These are phyloP conservation scores for Dendrolimus kikuchii DNA, from an alignment of 1,140 invertebrate species.

Conservation along the genomic window DNA sequence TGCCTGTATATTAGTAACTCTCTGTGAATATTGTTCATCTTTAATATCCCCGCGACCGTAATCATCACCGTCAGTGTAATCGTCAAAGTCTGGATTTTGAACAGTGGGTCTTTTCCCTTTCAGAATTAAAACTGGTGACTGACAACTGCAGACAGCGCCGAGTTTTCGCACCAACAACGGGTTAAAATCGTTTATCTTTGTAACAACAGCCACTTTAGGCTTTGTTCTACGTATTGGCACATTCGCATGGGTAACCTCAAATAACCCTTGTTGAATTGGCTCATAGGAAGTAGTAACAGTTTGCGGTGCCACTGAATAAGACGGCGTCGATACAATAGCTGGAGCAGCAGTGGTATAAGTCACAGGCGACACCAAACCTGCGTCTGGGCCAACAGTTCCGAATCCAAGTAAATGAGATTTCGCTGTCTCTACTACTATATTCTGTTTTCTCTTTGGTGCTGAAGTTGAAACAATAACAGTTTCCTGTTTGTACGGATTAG, in stretches of 20 bases:
- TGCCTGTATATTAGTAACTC: constrained; percentile 23
- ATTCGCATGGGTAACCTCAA: constrained; percentile 43
- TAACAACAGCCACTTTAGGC: constrained; percentile 74
- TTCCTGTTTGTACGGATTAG: constrained; percentile 37
- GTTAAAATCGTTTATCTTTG: constrained; percentile 78
- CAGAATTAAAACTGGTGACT: constrained; percentile 75
- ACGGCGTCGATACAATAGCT: constrained; percentile 21
- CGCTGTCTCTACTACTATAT: constrained; percentile 57
- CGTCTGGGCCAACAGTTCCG: constrained; percentile 50
- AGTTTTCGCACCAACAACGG: constrained; percentile 80
- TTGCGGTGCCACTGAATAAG: constrained; percentile 26
- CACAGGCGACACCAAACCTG: constrained; percentile 36
- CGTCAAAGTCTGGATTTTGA: constrained; percentile 33
- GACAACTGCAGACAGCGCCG: constrained; percentile 82
- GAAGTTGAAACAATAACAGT: constrained; percentile 24
- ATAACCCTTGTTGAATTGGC: constrained; percentile 44
- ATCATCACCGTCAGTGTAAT: constrained; percentile 47
- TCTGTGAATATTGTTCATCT: constrained; percentile 33
- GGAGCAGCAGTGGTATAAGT: constrained; percentile 34
- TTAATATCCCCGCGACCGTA: constrained; percentile 44
- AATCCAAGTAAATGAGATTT: constrained; percentile 57
- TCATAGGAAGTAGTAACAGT: constrained; percentile 39
- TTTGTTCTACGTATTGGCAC: constrained; percentile 45
- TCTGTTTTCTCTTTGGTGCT: constrained; percentile 45
- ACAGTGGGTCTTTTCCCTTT: constrained; percentile 57